Evolutionary conservation across 2,888 invertebrate genomes (phyloP).

Genomic region (Nipponacmea schrenckii): DNA sequence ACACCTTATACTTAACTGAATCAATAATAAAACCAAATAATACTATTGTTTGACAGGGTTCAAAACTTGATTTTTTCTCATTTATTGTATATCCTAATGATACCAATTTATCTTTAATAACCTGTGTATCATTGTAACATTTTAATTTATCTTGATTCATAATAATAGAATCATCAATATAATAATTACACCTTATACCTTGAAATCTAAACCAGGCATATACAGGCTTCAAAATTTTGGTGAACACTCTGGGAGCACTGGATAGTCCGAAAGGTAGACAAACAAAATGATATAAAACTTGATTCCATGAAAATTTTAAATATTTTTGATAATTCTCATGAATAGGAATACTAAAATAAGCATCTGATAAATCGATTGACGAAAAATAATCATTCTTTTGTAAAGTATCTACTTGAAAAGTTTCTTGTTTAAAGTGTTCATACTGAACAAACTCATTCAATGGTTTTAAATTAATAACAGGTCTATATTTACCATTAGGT

Average conservation of each 20-base stretch:
- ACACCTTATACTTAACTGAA: background rate
- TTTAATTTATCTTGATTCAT: no score
- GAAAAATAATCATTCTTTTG: background rate
- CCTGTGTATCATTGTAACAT: no score
- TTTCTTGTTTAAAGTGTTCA: conserved; percentile 1
- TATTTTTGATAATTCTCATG: no score
- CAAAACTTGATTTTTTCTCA: background rate
- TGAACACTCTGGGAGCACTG: background rate
- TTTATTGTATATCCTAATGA: no score
- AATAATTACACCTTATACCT: no score
- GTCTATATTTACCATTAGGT: no score
- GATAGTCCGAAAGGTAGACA: no score
- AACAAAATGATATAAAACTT: no score
- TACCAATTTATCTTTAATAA: no score
- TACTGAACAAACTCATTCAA: conserved; percentile 1
- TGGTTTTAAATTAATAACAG: background rate
- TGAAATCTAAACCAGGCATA: conserved; percentile 13
- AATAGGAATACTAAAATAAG: background rate
- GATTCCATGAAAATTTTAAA: no score
- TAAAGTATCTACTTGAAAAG: background rate
- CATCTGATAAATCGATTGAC: background rate
- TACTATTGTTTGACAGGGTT: background rate
- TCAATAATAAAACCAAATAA: background rate
- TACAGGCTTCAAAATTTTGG: background rate
- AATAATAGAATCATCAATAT: no score